Percentiles rank a stretch among this genome's conserved stretches.
These are phyloP conservation scores for Synanthedon formicaeformis DNA, from an alignment of 2,888 invertebrate genomes.

Conservation along the genomic window DNA sequence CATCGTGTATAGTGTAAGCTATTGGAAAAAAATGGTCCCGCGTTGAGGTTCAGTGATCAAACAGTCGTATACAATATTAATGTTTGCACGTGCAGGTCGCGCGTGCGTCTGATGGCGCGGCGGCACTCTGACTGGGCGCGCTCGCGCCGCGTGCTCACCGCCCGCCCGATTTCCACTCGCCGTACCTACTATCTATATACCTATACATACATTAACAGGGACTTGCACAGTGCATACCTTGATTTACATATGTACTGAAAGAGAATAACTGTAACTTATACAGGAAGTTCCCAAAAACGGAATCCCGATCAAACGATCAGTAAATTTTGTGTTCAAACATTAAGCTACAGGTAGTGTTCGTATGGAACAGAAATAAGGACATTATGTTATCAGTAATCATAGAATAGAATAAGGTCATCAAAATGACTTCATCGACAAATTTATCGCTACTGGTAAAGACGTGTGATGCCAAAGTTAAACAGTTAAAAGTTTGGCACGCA, in stretches of 20 bases:
- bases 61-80: conserved; percentile 22
- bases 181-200: conserved; percentile 46
- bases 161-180: conserved; percentile 60
- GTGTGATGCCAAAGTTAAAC: not conserved
- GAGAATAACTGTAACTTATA: not conserved
- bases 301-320: not conserved
- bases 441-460: not conserved
- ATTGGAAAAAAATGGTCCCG: conserved; percentile 20
- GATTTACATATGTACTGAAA: conserved; percentile 38
- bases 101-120: conserved; percentile 67
- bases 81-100: conserved; percentile 45
- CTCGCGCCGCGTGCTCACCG: conserved; percentile 55
- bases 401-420: not conserved
- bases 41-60: conserved; percentile 46
- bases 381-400: too few species aligned
- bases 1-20: conserved; percentile 41
- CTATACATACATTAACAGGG: conserved; percentile 7
- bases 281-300: not conserved
- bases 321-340: too few species aligned
- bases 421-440: not conserved
- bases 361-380: too few species aligned
- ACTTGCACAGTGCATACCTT: conserved; percentile 51
- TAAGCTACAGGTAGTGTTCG: too few species aligned
- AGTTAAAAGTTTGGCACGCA: not conserved
- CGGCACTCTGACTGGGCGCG: conserved; percentile 70